phyloP scores from a whole-genome alignment of 2,888 invertebrate species.

The Mechanitis mazaeus region DNA sequence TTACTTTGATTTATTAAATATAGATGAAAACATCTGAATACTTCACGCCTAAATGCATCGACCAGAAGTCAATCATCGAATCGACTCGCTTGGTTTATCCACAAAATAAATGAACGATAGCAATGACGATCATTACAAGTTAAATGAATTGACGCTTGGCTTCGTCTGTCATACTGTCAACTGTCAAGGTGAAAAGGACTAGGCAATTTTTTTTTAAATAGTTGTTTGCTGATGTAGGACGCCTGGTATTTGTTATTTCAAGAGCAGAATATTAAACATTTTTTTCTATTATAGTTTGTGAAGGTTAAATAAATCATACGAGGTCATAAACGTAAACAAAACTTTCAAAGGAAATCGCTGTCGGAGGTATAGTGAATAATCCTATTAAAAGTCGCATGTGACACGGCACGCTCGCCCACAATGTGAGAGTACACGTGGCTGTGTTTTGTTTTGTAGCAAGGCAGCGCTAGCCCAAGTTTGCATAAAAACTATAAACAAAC shows the following conservation, averaged over 20 bases:
- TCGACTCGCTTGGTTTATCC: slow-evolving; percentile 26
- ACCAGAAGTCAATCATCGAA: slow-evolving; percentile 17
- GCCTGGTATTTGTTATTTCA: too few relatives aligned
- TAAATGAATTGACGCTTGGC: slow-evolving; percentile 9
- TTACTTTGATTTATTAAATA: not conserved
- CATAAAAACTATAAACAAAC: slow-evolving; percentile 68
- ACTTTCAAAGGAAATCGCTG: too few relatives aligned
- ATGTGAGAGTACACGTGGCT: slow-evolving; percentile 8
- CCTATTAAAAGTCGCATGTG: not conserved
- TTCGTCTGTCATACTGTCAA: too few relatives aligned
- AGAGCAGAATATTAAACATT: too few relatives aligned
- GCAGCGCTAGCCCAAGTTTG: slow-evolving; percentile 20
- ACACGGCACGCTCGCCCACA: not conserved
- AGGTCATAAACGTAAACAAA: too few relatives aligned
- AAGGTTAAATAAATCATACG: too few relatives aligned
- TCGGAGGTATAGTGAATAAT: not conserved
- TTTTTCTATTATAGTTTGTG: too few relatives aligned
- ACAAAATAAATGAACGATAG: slow-evolving; percentile 13
- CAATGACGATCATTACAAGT: slow-evolving; percentile 15
- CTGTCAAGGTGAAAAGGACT: too few relatives aligned
- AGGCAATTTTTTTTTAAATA: too few relatives aligned
- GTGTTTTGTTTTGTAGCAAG: slow-evolving; percentile 8
- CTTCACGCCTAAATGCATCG: slow-evolving; percentile 21
- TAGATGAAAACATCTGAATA: slow-evolving; percentile 13
- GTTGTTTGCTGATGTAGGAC: too few relatives aligned